A percentile compares a stretch with the other conserved stretches of the same genome.
phyloP scores from a whole-genome alignment of 2,113 vertebrate genomes.

The Tetrao urogallus region DNA sequence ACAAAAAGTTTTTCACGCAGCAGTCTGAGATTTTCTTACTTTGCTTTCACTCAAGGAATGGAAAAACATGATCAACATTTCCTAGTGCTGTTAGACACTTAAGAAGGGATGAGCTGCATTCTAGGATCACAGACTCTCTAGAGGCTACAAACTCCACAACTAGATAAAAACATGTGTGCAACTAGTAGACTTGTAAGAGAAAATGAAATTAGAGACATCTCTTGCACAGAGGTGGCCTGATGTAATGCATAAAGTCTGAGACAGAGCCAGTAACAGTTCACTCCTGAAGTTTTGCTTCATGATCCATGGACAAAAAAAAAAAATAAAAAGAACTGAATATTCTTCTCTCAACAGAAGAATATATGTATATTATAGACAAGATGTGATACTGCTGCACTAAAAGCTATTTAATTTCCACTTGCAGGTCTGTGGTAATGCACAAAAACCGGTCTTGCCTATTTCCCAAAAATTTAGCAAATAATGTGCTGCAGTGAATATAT shows the following conservation, averaged over 20 bases:
- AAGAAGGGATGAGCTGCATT: background rate
- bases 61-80: background rate
- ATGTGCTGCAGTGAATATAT: background rate
- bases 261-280: background rate
- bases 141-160: fast-evolving
- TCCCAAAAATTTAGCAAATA: background rate
- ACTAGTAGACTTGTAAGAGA: background rate
- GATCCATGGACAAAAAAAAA: background rate
- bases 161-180: background rate
- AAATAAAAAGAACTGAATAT: too few relatives aligned
- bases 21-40: background rate
- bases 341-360: background rate
- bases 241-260: background rate
- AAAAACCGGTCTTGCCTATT: background rate
- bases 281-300: background rate
- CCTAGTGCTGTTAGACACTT: background rate
- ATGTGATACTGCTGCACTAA: background rate
- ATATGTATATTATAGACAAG: background rate
- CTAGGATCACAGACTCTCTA: background rate
- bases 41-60: background rate
- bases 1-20: background rate
- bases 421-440: background rate
- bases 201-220: background rate
- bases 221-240: background rate
- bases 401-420: background rate